These are phyloP conservation scores for Drosophila kohkoa DNA, from an alignment of 1,140 invertebrate genomes.

Conservation along the genomic window DNA sequence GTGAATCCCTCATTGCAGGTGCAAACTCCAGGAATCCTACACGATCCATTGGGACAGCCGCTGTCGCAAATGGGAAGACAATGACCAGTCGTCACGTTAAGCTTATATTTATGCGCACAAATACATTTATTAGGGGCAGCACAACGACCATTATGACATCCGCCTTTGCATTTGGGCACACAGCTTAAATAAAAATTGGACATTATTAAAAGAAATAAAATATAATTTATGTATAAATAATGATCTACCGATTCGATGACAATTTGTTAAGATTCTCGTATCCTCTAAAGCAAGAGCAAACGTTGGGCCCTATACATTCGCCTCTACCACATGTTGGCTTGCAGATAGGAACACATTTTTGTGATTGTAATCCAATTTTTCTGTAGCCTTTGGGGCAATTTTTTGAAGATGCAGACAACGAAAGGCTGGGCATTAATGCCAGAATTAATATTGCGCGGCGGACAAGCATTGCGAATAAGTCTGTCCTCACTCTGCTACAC, in stretches of 20 bases:
- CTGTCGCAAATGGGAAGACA: slow-evolving; percentile 51
- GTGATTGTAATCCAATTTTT: rapidly evolving
- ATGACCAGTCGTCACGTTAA: slow-evolving; percentile 34
- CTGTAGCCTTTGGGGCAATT: slow-evolving; percentile 38
- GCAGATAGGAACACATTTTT: slow-evolving; percentile 27
- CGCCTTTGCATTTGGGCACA: slow-evolving; percentile 44
- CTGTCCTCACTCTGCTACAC: slow-evolving; percentile 17
- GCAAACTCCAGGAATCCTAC: slow-evolving; percentile 41
- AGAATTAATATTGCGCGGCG: slow-evolving; percentile 31
- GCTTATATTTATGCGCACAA: slow-evolving; percentile 11
- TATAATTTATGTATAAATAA: not conserved
- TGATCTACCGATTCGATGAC: slow-evolving; percentile 30
- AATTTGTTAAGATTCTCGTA: slow-evolving; percentile 45
- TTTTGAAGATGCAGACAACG: not conserved
- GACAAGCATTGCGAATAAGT: slow-evolving; percentile 41
- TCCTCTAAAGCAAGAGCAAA: slow-evolving; percentile 36
- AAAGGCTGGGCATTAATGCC: slow-evolving; percentile 16
- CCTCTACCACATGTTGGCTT: slow-evolving; percentile 24
- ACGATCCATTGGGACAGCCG: slow-evolving; percentile 51
- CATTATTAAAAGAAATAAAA: not conserved
- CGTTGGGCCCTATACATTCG: slow-evolving; percentile 28
- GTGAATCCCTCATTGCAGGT: slow-evolving; percentile 48
- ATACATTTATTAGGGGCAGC: slow-evolving; percentile 24
- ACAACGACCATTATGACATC: slow-evolving; percentile 45
- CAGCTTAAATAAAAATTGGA: slow-evolving; percentile 27